Percentiles rank a stretch among this genome's conserved stretches.
Conservation (phyloP, 2,797 vertebrate species). For the Enteromius fasciolatus region DNA sequence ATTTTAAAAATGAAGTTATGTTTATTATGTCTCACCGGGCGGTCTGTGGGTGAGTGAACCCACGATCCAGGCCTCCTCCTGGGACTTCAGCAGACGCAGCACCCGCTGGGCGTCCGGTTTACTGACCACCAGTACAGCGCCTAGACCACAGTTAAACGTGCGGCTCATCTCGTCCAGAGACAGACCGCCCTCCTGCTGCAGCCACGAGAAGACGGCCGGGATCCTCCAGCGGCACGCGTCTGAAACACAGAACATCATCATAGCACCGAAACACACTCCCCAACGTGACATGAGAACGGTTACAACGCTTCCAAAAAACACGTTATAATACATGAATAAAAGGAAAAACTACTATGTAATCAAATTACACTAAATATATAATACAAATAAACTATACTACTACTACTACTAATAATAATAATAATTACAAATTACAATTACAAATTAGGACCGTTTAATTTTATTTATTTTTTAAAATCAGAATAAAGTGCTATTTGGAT, state of each 20-base stretch:
- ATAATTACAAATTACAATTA: too few relatives aligned
- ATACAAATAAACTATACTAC: too few relatives aligned
- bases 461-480: too few relatives aligned
- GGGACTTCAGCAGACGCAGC: constrained; percentile 78
- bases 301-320: not conserved
- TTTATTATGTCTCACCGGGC: constrained; percentile 73
- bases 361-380: too few relatives aligned
- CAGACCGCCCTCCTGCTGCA: constrained; percentile 84
- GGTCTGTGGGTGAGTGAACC: constrained; percentile 79
- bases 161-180: constrained; percentile 91
- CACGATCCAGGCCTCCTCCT: constrained; percentile 85
- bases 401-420: too few relatives aligned
- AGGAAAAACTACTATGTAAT: too few relatives aligned
- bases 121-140: constrained; percentile 86
- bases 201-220: constrained; percentile 90
- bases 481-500: too few relatives aligned
- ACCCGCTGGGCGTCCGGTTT: constrained; percentile 78
- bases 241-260: constrained; percentile 58
- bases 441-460: too few relatives aligned
- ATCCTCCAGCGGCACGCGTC: constrained; percentile 89
- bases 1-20: too few relatives aligned
- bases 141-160: constrained; percentile 95
- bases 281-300: not conserved
- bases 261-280: too few relatives aligned
- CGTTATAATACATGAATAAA: too few relatives aligned